Conservation (phyloP, 2,113 vertebrate species). For the Echinops telfairi region DNA sequence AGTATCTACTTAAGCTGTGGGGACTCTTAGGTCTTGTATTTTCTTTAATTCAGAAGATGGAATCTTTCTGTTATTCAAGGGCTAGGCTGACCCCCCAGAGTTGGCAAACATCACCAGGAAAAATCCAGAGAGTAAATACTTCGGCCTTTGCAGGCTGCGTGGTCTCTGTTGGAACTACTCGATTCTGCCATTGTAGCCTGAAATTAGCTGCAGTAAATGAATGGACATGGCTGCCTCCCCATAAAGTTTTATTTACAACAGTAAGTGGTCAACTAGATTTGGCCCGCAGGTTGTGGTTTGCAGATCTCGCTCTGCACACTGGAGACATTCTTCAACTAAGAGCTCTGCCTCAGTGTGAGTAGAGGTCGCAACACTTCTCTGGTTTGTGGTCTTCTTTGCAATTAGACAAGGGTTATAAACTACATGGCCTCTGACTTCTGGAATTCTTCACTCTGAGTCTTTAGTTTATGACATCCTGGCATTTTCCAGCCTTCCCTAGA, state of each 20-base stretch:
- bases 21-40: conserved; percentile 60
- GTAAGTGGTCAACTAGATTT: not conserved
- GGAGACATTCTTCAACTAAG: not conserved
- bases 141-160: not conserved
- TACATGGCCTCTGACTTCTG: not conserved
- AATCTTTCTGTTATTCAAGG: conserved; percentile 67
- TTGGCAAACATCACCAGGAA: conserved; percentile 14
- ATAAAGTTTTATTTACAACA: conserved; percentile 49
- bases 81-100: conserved; percentile 50
- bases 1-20: conserved; percentile 75
- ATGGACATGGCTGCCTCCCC: not conserved
- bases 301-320: not conserved
- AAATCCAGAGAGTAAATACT: conserved; percentile 40
- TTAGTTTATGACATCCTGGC: not conserved
- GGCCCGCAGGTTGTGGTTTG: not conserved
- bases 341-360: not conserved
- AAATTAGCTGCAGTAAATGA: not conserved
- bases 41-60: conserved; percentile 39
- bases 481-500: not conserved
- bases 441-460: conserved; percentile 1
- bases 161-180: not conserved
- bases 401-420: not conserved
- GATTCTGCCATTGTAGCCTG: not conserved
- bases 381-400: conserved; percentile 18
- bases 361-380: not conserved